Evolutionary conservation across 2,797 vertebrate genomes (phyloP).

Genomic region (Propithecus deckenii): DNA sequence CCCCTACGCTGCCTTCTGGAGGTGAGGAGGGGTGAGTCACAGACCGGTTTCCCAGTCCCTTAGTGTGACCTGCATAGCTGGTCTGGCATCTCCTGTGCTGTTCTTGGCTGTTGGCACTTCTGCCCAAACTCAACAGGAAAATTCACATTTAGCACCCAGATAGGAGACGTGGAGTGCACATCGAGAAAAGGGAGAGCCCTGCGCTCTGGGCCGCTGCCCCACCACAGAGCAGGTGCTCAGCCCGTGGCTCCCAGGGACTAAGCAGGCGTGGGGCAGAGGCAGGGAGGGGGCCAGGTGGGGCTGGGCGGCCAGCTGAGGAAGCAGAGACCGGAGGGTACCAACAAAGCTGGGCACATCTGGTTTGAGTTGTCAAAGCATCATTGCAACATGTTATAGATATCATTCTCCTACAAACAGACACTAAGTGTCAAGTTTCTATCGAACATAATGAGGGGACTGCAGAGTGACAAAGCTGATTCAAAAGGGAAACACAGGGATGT

Average conservation of each 20-base stretch:
- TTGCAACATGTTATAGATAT: slow-evolving; percentile 1
- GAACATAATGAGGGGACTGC: not conserved
- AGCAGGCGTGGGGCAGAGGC: not conserved
- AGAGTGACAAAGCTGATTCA: not conserved
- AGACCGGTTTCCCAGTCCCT: not conserved
- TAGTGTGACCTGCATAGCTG: not conserved
- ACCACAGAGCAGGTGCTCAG: not conserved
- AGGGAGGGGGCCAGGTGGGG: not conserved
- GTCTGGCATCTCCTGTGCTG: not conserved
- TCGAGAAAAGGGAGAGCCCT: rapidly evolving
- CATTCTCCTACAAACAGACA: slow-evolving; percentile 16
- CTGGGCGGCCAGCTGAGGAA: rapidly evolving
- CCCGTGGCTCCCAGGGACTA: not conserved
- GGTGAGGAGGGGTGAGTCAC: not conserved
- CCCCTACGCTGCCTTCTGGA: not conserved
- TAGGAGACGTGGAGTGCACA: not conserved
- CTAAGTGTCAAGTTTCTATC: not conserved
- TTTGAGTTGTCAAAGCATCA: not conserved
- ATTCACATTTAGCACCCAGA: not conserved
- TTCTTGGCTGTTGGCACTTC: not conserved
- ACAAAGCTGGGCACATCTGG: not conserved
- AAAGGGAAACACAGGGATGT: not conserved
- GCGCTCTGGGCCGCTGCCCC: too few species aligned
- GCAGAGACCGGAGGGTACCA: not conserved
- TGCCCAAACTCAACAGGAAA: not conserved